Evolutionary conservation across 2,797 vertebrate species (phyloP), one percentile per base, ranked within the genome.

Genomic region (Poeciliopsis paucimaculata): DNA sequence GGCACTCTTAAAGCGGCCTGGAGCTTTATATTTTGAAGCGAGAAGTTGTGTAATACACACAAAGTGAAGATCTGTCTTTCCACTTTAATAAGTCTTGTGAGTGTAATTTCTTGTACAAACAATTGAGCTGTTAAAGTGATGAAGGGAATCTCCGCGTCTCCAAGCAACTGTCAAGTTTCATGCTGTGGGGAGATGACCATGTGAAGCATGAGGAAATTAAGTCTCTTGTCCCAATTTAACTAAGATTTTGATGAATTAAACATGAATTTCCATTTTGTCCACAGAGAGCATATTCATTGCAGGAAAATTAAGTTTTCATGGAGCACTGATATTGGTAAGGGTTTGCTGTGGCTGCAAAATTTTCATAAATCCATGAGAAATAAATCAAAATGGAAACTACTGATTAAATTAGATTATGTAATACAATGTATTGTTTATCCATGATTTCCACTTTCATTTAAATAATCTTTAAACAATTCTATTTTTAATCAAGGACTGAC

Each of bases 161-260:
- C 62, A 64, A 64, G 62, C 62, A 64, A 64, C 62, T 36, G 62
- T 64, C 62, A 64, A 36, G 62, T 36, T 64, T 36, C 62, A 8
- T 36, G 16, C 62, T 64, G 62, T 64, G 62, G 31, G 62, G 34
- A 64, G 34, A 34, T 64, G 62, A 64, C 62, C 62, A 64, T 20
- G 6, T 36, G 62, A 64, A 64, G 31, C 34, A 34, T 4, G 9
- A 64, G 62, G 31, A 64, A 64, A 64, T 64, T 36, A 64, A 36
- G 3, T 64, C 34, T 36, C 28, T 34, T 64, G 60, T 64, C 60
- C 60, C 16, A 64, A 64, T 64, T 64, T 36, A 64, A 36, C 62
- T 36, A 36, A 36, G 31, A 64, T 64, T 36, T 64, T 18, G 62
- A 18, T 36, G 15, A 64, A 64, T 64, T 64, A 64, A 64, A 20